phyloP scores from a whole-genome alignment of 2,113 vertebrate genomes.

The Puntigrus tetrazona region DNA sequence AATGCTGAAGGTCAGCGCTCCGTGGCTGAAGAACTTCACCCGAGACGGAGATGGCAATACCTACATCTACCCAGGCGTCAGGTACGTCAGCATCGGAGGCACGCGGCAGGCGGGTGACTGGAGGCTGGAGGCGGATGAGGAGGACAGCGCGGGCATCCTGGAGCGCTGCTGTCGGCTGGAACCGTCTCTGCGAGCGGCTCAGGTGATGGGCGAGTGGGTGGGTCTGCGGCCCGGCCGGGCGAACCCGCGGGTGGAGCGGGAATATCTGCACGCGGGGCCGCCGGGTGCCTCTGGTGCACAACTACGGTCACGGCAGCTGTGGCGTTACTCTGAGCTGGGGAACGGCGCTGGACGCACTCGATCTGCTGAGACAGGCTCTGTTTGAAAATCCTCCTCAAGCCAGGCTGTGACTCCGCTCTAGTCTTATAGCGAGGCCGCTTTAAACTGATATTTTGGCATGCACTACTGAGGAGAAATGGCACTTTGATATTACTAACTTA shows the following conservation, averaged over 20 bases:
- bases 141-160: constrained; percentile 76
- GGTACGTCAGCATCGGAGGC: constrained; percentile 81
- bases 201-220: constrained; percentile 72
- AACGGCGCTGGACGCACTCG: constrained; percentile 79
- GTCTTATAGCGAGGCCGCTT: not conserved
- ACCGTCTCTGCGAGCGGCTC: constrained; percentile 78
- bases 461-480: not conserved
- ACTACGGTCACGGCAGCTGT: constrained; percentile 87
- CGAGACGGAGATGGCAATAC: constrained; percentile 78
- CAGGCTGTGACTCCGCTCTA: constrained; percentile 65
- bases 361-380: constrained; percentile 76
- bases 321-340: constrained; percentile 88
- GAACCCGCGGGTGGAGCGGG: constrained; percentile 78
- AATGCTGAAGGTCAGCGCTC: constrained; percentile 83
- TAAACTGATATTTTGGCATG: too few species aligned
- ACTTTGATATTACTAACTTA: too few species aligned
- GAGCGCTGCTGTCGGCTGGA: constrained; percentile 81
- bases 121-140: constrained; percentile 73
- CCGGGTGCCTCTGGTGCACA: constrained; percentile 81
- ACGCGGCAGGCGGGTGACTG: constrained; percentile 81
- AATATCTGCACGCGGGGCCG: constrained; percentile 65
- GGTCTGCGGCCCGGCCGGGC: constrained; percentile 85
- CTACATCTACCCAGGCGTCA: constrained; percentile 87
- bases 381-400: constrained; percentile 56
- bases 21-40: constrained; percentile 91